phyloP scores from a whole-genome alignment of 2,113 vertebrate genomes.

The Sula dactylatra region DNA sequence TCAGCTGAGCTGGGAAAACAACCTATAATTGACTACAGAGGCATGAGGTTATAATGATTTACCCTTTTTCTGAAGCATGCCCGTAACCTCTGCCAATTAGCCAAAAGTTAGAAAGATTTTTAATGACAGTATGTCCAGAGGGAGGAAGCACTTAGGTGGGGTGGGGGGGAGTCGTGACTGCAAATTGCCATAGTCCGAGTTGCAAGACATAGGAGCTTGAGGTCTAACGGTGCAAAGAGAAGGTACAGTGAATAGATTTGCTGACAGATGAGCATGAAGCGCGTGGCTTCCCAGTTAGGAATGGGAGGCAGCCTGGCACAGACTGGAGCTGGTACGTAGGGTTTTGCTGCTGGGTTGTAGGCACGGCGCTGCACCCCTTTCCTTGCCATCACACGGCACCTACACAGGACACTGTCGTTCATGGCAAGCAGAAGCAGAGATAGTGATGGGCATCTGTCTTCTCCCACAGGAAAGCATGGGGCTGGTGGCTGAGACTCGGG shows the following conservation, averaged over 20 bases:
- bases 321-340: not conserved
- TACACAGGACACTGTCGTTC: not conserved
- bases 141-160: not conserved
- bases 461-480: not conserved
- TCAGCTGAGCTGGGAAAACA: slow-evolving; percentile 56
- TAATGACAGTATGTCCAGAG: not conserved
- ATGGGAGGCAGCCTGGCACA: not conserved
- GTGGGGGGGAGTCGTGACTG: not conserved
- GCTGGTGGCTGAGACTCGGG: not conserved
- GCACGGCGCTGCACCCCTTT: not conserved
- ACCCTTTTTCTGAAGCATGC: slow-evolving; percentile 41
- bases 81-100: slow-evolving; percentile 35
- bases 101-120: slow-evolving; percentile 21
- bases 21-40: slow-evolving; percentile 61
- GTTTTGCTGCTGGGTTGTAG: not conserved
- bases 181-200: not conserved
- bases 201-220: not conserved
- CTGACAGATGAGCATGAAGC: not conserved
- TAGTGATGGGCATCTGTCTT: not conserved
- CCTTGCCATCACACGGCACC: not conserved
- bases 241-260: not conserved
- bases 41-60: slow-evolving; percentile 54
- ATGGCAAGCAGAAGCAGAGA: not conserved
- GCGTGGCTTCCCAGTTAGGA: not conserved
- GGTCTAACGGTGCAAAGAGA: not conserved